Evolutionary conservation across 53 echinoderm and acorn worm species (phyloP), one percentile per base, ranked within the genome.

Genomic region (Pentamera pediparva): DNA sequence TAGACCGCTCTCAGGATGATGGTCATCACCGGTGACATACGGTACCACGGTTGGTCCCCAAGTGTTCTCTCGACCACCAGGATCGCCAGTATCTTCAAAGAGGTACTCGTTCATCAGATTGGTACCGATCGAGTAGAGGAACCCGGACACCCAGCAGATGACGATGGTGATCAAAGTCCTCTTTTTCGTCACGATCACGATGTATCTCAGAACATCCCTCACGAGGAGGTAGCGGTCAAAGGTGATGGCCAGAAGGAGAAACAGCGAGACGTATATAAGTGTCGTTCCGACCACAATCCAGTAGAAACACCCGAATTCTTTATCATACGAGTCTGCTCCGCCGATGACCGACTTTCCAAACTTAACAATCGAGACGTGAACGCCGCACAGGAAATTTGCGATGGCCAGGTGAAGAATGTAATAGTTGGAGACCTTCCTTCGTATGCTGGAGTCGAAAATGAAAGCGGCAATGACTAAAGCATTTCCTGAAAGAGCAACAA

Each of bases 211-310:
- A 26, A 40, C 65, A 36, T 65, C 65, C 65, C 39, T 65, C 36
- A 65, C 65, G 40, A 65, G 41, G 39, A 65, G 65, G 22, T 37
- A 65, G 1, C 65, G 65, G 36, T 65, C 65, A 28, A 21, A 21
- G 39, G 38, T 65, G 22, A 65, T 65, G 10, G 39, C 37, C 5
- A 65, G 12, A 12, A 65, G 38, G 7, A 38, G 20, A 5, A 35
- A 65, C 18, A 24, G 6, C 2, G 65, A 65, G 21, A 27, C 37
- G 39, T 40, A 65, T 4, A 40, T 65, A 15, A 65, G 27, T 10
- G 21, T 19, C 5, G 65, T 65, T 5, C 65, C 65, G 2, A 20
- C 4, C 8, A 3, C 7, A n/a, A 65, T 2, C 65, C 65, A 65
- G 22, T 39, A 26, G 18, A 8, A 9, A 26, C 65, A 65, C 3